These are phyloP conservation scores for Panurus biarmicus DNA, from an alignment of 2,113 vertebrate genomes.

Conservation along the genomic window DNA sequence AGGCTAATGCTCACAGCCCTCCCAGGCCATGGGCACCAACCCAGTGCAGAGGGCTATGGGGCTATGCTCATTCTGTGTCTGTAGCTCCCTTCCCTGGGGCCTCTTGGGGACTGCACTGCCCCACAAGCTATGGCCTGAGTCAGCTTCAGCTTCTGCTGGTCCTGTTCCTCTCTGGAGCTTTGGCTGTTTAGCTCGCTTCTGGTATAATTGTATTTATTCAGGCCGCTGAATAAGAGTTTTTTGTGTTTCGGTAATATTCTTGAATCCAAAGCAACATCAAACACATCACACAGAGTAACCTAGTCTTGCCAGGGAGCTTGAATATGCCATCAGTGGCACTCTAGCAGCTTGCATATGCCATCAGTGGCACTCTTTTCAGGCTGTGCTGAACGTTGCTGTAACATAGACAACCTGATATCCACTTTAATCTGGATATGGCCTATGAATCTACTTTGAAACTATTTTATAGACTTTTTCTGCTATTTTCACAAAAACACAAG, in stretches of 20 bases:
- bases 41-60: accelerated
- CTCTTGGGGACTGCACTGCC: too few species aligned
- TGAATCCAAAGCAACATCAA: background rate
- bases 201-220: background rate
- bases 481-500: background rate
- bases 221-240: background rate
- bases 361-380: background rate
- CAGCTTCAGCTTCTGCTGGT: too few species aligned
- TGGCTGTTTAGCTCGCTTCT: background rate
- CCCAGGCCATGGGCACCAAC: too few species aligned
- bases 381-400: background rate
- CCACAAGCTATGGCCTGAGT: accelerated
- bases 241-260: background rate
- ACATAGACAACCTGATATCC: background rate
- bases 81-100: accelerated
- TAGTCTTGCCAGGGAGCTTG: background rate
- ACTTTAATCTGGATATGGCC: background rate
- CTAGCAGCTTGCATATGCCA: too few species aligned
- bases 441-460: background rate
- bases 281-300: background rate
- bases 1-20: background rate
- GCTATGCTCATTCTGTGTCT: accelerated
- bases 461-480: background rate
- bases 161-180: background rate
- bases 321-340: background rate